Evolutionary conservation across 1,140 invertebrate species (phyloP).

Genomic region (Cotesia glomerata): DNA sequence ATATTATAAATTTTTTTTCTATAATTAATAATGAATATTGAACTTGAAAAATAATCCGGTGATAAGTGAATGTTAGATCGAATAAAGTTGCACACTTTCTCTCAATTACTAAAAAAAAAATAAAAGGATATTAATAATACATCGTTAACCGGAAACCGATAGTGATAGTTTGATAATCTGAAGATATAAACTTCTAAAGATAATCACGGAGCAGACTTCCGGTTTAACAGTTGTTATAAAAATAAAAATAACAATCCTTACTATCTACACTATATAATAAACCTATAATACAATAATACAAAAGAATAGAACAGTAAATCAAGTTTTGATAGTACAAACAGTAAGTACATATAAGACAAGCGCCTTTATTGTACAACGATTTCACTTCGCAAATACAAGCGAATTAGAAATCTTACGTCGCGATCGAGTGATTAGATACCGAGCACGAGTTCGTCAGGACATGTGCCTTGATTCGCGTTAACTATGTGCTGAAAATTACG

Average conservation of each 20-base stretch:
- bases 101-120: too few species aligned
- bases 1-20: too few species aligned
- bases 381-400: conserved; percentile 21
- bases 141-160: neutral
- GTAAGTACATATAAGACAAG: neutral
- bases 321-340: neutral
- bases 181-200: neutral
- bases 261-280: too few species aligned
- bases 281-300: neutral
- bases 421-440: conserved; percentile 35
- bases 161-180: neutral
- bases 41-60: too few species aligned
- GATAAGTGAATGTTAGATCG: too few species aligned
- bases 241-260: neutral
- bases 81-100: too few species aligned
- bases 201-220: neutral
- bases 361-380: neutral
- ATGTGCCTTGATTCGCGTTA: neutral
- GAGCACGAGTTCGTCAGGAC: neutral
- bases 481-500: neutral
- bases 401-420: conserved; percentile 30
- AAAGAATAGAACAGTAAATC: too few species aligned
- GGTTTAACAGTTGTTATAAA: neutral
- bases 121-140: neutral
- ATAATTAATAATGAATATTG: too few species aligned